A percentile compares a stretch with the other conserved stretches of the same genome.
phyloP scores from a whole-genome alignment of 2,113 vertebrate genomes.

The Nematolebias whitei region DNA sequence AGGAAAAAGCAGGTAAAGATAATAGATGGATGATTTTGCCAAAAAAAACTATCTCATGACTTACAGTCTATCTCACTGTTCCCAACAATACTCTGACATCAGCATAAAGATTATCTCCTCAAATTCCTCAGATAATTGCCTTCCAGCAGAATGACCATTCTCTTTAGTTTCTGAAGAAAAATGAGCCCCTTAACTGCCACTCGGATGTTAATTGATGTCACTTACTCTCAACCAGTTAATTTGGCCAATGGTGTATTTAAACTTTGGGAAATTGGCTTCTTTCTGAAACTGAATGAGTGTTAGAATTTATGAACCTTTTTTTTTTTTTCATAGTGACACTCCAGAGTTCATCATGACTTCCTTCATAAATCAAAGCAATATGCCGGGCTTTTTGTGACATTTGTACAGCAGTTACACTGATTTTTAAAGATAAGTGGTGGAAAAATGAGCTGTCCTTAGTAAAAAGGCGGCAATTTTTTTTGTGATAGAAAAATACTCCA shows the following conservation, averaged over 20 bases:
- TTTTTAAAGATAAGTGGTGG: neutral
- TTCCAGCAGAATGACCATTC: slow-evolving; percentile 47
- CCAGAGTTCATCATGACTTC: neutral
- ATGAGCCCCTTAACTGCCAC: slow-evolving; percentile 42
- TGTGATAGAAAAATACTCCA: neutral
- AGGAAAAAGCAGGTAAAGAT: too few relatives aligned
- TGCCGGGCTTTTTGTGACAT: neutral
- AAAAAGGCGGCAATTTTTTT: neutral
- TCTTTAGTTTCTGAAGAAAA: slow-evolving; percentile 55
- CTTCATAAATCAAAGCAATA: neutral
- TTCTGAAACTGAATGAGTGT: slow-evolving; percentile 3
- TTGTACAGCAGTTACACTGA: neutral
- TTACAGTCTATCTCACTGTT: slow-evolving; percentile 21
- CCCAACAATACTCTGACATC: slow-evolving; percentile 41
- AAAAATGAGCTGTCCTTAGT: neutral
- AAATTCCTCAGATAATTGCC: slow-evolving; percentile 60
- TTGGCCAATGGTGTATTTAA: slow-evolving; percentile 35
- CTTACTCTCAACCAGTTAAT: slow-evolving; percentile 45
- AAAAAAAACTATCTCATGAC: slow-evolving; percentile 22
- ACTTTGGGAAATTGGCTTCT: slow-evolving; percentile 25
- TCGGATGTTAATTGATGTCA: slow-evolving; percentile 66
- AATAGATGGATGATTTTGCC: slow-evolving; percentile 5
- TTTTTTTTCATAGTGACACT: neutral
- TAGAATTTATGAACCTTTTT: neutral
- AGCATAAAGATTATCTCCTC: slow-evolving; percentile 49